Evolutionary conservation across 2,113 vertebrate genomes (phyloP).

Genomic region (Chloebia gouldiae): DNA sequence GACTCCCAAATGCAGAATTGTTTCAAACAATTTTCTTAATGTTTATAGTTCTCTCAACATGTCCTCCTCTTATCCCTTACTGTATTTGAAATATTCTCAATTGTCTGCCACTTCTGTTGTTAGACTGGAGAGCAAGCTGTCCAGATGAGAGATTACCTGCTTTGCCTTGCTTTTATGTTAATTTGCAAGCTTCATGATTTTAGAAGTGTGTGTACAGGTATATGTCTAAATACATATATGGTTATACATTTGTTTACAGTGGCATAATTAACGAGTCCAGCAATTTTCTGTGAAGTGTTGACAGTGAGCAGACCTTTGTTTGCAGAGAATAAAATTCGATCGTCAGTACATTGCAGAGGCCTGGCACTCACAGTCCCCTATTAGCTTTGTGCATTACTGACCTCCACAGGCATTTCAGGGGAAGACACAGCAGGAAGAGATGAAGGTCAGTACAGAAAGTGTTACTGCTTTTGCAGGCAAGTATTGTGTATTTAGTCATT

Average conservation of each 20-base stretch:
- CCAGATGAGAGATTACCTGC: neutral
- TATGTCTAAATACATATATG: neutral
- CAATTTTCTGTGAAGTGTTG: neutral
- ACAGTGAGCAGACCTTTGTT: neutral
- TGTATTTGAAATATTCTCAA: neutral
- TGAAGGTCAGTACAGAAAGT: neutral
- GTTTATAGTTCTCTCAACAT: neutral
- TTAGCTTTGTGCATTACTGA: slow-evolving; percentile 64
- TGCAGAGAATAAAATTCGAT: neutral
- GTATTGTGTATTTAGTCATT: neutral
- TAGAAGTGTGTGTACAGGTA: neutral
- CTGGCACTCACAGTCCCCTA: neutral
- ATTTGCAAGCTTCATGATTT: neutral
- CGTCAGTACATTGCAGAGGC: neutral
- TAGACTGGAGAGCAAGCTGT: neutral
- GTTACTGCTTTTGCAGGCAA: neutral
- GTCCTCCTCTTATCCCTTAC: neutral
- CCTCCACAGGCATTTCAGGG: slow-evolving; percentile 60
- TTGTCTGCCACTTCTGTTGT: neutral
- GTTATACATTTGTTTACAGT: neutral
- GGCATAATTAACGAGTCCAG: neutral
- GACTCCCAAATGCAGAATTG: neutral
- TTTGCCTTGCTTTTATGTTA: neutral
- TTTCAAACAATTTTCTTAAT: neutral
- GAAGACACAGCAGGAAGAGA: slow-evolving; percentile 49